phyloP scores from a whole-genome alignment of 2,797 vertebrate genomes.

The Artibeus lituratus region DNA sequence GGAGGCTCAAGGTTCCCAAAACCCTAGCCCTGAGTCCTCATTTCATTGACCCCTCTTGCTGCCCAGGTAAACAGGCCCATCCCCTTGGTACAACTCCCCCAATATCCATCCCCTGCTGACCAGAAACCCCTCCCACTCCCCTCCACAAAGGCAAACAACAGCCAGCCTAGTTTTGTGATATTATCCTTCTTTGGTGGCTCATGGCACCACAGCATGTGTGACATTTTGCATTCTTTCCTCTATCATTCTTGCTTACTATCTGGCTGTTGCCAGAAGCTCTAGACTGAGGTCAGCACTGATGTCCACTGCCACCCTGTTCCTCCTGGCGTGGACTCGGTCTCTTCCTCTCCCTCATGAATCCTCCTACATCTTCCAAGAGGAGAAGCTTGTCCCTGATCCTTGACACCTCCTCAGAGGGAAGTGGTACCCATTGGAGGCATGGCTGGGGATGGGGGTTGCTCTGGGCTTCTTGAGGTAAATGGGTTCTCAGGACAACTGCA shows the following conservation, averaged over 20 bases:
- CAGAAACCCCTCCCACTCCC: slow-evolving; percentile 44
- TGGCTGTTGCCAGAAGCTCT: slow-evolving; percentile 72
- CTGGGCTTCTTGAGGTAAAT: not conserved
- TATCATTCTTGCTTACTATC: slow-evolving; percentile 84
- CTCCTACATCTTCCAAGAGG: slow-evolving; percentile 51
- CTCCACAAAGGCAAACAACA: slow-evolving; percentile 82
- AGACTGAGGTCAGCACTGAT: slow-evolving; percentile 35
- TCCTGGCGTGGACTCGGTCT: slow-evolving; percentile 22
- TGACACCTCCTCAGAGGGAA: not conserved
- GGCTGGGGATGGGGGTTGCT: not conserved
- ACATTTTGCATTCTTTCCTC: slow-evolving; percentile 83
- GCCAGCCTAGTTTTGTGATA: slow-evolving; percentile 84
- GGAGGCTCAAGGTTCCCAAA: not conserved
- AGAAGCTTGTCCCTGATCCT: not conserved
- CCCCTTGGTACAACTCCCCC: not conserved
- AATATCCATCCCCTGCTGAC: no score
- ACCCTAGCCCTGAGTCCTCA: not conserved
- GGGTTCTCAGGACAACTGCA: not conserved
- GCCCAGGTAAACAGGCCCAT: not conserved
- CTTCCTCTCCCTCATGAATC: not conserved
- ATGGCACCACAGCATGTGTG: slow-evolving; percentile 79
- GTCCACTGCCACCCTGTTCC: not conserved
- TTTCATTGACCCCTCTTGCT: no score
- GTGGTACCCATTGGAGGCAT: not conserved
- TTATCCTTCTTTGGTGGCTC: slow-evolving; percentile 84